These are phyloP conservation scores for Meta bourneti DNA, from an alignment of 2,888 invertebrate species.

Conservation along the genomic window DNA sequence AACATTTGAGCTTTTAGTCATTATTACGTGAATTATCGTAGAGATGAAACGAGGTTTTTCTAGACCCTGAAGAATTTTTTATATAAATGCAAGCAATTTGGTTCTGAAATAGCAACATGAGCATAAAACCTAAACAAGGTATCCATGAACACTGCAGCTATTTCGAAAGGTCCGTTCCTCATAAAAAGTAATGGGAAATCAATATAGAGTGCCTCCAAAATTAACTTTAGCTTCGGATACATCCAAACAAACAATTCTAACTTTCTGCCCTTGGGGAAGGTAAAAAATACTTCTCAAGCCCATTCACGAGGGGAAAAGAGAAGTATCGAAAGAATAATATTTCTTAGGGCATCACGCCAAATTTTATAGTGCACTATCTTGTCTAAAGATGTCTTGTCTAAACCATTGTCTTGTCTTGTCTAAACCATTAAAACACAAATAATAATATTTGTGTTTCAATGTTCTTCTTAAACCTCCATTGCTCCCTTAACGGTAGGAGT, in stretches of 20 bases:
- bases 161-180: not conserved
- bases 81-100: not conserved
- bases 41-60: not conserved
- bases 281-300: not conserved
- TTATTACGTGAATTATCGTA: not conserved
- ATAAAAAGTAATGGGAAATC: conserved; percentile 52
- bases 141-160: not conserved
- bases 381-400: no score
- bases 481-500: no score
- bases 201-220: conserved; percentile 22
- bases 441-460: no score
- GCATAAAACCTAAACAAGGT: conserved; percentile 14
- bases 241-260: not conserved
- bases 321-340: no score
- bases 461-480: no score
- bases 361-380: no score
- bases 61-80: not conserved
- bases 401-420: no score
- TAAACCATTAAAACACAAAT: no score
- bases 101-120: conserved; percentile 35
- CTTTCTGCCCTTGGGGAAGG: not conserved
- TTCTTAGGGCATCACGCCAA: no score
- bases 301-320: not conserved
- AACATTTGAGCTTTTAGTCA: no score
- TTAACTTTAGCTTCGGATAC: not conserved